Evolutionary conservation across 1,140 invertebrate genomes (phyloP), one percentile per base, ranked within the genome.

Genomic region (Cyphomyrmex costatus): DNA sequence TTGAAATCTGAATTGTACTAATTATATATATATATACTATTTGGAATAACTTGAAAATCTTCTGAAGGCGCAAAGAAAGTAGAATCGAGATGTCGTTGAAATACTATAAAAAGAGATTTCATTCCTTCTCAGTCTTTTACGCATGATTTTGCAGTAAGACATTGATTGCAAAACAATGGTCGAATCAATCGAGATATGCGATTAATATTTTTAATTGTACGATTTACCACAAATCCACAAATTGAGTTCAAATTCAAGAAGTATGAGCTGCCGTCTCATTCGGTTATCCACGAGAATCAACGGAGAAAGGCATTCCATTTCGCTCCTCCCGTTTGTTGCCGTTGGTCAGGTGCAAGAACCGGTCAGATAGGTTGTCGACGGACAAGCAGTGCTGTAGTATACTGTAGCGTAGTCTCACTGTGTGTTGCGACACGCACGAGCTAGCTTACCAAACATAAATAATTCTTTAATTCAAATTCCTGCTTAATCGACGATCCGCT

Each of bases 281-380:
- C 21, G 5, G 2, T 46, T 14, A 46, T 77, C 56, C 33, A 6
- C 16, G 71, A 86, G 86, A 92, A 92, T 86, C 82, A 14, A 6
- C 70, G 86, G 91, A 88, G 88, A 93, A 92, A 92, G 91, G 91
- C 90, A 93, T 92, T 91, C 86, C 87, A 86, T 80, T 86, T 79
- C 85, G 80, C 86, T 88, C 85, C 84, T 88, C 49, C 42, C 30
- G 36, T 83, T 89, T 84, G 87, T 92, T 93, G 88, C 90, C 74
- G 88, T 91, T 90, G 90, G 91, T 94, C 92, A 94, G 90, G 92
- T 91, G 85, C 66, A 76, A 87, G 92, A 94, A 94, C 93, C 92
- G 93, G 93, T 94, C 92, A 79, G 71, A 89, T 89, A 79, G 73
- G 80, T 87, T 21, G n/a, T 24, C n/a, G 46, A 49, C 14, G 12